Percentiles rank a stretch among this genome's conserved stretches.
Conservation (phyloP, 2,888 invertebrate genomes). For the Brassicogethes aeneus region DNA sequence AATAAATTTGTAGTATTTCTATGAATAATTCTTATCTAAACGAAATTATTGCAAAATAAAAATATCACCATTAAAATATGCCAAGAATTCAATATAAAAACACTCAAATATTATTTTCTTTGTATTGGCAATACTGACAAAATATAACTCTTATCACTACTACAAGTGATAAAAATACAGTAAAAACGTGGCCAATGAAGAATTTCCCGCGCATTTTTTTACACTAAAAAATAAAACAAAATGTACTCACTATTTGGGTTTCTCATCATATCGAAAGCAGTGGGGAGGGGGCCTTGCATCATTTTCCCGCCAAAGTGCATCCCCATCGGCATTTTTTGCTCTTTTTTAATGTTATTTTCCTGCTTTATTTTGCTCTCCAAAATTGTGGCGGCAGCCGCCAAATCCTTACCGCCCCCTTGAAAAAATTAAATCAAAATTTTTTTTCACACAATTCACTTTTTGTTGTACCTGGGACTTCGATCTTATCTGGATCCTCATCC, state of each 20-base stretch:
- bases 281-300: slow-evolving; percentile 43
- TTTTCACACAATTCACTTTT: no score
- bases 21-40: no score
- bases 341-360: slow-evolving; percentile 31
- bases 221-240: slow-evolving; percentile 1
- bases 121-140: no score
- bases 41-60: no score
- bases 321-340: slow-evolving; percentile 19
- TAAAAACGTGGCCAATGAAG: no score
- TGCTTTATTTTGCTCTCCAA: slow-evolving; percentile 43
- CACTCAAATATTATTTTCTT: no score
- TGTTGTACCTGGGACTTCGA: slow-evolving; percentile 87
- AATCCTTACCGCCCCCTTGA: slow-evolving; percentile 75
- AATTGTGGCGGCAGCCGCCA: slow-evolving; percentile 69
- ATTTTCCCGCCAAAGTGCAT: slow-evolving; percentile 32
- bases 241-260: slow-evolving; percentile 36
- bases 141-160: no score
- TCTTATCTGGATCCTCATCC: slow-evolving; percentile 85
- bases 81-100: no score
- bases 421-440: slow-evolving; percentile 3
- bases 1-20: no score
- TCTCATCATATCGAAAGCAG: slow-evolving; percentile 50
- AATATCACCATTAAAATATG: no score
- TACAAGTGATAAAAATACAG: no score
- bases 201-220: no score